Evolutionary conservation across 2,113 vertebrate genomes (phyloP).

Genomic region (Solea senegalensis): DNA sequence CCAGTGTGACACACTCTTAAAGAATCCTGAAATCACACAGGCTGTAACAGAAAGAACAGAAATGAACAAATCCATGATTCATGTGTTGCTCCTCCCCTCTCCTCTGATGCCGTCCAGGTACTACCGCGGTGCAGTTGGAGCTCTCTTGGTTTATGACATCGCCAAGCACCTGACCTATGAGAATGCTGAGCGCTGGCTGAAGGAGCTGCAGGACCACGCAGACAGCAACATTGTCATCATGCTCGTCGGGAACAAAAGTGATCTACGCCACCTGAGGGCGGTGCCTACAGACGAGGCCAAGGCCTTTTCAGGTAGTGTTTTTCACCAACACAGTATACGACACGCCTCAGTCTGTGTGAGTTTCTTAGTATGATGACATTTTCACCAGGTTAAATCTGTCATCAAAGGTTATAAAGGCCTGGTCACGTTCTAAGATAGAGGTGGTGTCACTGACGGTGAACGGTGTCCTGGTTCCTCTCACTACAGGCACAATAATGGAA

Average conservation of each 20-base stretch:
- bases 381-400: constrained; percentile 1
- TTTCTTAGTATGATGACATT: constrained; percentile 1
- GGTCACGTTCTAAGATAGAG: too few relatives aligned
- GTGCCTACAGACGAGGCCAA: constrained; percentile 86
- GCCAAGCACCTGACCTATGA: constrained; percentile 90
- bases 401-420: too few relatives aligned
- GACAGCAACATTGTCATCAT: constrained; percentile 90
- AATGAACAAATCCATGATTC: fast-evolving
- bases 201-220: constrained; percentile 89
- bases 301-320: constrained; percentile 82
- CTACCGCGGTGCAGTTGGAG: constrained; percentile 87
- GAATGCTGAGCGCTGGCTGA: constrained; percentile 88
- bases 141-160: constrained; percentile 88
- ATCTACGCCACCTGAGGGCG: constrained; percentile 85
- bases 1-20: neutral
- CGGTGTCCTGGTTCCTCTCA: too few relatives aligned
- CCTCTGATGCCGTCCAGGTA: constrained; percentile 74
- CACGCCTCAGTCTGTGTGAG: neutral
- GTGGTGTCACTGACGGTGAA: too few relatives aligned
- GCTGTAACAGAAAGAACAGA: neutral
- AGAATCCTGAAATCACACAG: constrained; percentile 10
- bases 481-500: too few relatives aligned
- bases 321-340: neutral
- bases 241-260: constrained; percentile 90
- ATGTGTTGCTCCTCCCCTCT: neutral